A percentile compares a stretch with the other conserved stretches of the same genome.
These are phyloP conservation scores for Caenorhabditis macrosperma DNA, from an alignment of 2,888 invertebrate species.

Conservation along the genomic window DNA sequence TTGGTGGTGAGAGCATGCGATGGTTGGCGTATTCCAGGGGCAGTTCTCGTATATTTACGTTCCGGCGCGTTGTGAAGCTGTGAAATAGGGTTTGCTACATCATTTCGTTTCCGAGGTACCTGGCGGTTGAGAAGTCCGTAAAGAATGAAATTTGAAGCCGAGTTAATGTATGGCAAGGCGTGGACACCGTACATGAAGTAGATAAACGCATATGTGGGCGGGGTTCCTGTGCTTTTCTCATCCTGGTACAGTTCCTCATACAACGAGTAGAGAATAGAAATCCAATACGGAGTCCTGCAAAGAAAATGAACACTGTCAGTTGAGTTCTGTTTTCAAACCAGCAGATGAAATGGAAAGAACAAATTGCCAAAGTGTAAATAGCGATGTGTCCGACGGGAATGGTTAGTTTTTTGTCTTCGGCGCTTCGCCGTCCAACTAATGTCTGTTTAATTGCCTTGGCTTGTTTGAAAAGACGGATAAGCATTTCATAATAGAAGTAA, in stretches of 20 bases:
- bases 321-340: slow-evolving; percentile 70
- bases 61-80: slow-evolving; percentile 58
- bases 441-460: slow-evolving; percentile 66
- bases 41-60: slow-evolving; percentile 48
- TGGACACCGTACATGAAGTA: slow-evolving; percentile 79
- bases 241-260: slow-evolving; percentile 69
- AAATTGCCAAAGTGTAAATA: slow-evolving; percentile 79
- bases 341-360: slow-evolving; percentile 78
- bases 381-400: slow-evolving; percentile 78
- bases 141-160: slow-evolving; percentile 77
- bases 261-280: slow-evolving; percentile 75
- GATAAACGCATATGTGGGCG: slow-evolving; percentile 70
- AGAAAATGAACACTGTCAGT: background rate
- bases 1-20: slow-evolving; percentile 53
- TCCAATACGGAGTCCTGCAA: slow-evolving; percentile 78
- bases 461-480: slow-evolving; percentile 73
- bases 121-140: slow-evolving; percentile 75
- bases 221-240: slow-evolving; percentile 52
- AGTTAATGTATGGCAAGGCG: slow-evolving; percentile 78
- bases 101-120: too few species aligned
- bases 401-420: slow-evolving; percentile 65
- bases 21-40: slow-evolving; percentile 27
- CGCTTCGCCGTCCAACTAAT: slow-evolving; percentile 53
- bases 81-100: slow-evolving; percentile 1
- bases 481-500: slow-evolving; percentile 78